phyloP scores from a whole-genome alignment of 2,113 vertebrate species.

The Ahaetulla prasina region DNA sequence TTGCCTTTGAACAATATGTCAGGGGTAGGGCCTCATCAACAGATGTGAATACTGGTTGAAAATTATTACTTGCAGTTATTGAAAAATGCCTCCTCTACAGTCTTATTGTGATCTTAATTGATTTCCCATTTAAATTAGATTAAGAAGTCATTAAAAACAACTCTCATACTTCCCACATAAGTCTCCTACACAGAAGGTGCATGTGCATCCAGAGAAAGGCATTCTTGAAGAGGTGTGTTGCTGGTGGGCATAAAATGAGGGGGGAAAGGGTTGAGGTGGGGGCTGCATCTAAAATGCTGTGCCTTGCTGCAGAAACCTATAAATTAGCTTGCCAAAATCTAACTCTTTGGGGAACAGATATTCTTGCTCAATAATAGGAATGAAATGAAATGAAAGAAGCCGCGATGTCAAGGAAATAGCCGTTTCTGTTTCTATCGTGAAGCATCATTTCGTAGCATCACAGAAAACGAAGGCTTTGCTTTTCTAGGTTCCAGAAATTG shows the following conservation, averaged over 20 bases:
- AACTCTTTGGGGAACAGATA: not conserved
- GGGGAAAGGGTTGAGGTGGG: not conserved
- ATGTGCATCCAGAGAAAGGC: not conserved
- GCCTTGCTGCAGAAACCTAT: not conserved
- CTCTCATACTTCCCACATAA: not conserved
- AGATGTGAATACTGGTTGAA: not conserved
- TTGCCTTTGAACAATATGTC: not conserved
- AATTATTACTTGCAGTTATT: not conserved
- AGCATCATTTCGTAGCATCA: fast-evolving
- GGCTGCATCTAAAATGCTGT: not conserved
- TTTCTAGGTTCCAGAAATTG: not conserved
- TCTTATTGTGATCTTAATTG: not conserved
- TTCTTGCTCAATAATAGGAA: conserved; percentile 3
- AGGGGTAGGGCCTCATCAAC: not conserved
- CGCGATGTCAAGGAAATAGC: not conserved
- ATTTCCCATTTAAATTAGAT: not conserved
- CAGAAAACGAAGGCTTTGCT: conserved; percentile 10
- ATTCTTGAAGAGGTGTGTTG: not conserved
- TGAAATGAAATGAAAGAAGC: not conserved
- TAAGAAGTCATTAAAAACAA: not conserved
- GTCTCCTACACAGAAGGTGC: not conserved
- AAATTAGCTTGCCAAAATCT: not conserved
- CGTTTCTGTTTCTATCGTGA: not conserved
- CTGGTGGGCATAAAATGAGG: not conserved
- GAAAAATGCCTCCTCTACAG: not conserved